Base-by-base conservation (phyloP, 2,888 invertebrate genomes). In the Sminthurinus aureus region DNA sequence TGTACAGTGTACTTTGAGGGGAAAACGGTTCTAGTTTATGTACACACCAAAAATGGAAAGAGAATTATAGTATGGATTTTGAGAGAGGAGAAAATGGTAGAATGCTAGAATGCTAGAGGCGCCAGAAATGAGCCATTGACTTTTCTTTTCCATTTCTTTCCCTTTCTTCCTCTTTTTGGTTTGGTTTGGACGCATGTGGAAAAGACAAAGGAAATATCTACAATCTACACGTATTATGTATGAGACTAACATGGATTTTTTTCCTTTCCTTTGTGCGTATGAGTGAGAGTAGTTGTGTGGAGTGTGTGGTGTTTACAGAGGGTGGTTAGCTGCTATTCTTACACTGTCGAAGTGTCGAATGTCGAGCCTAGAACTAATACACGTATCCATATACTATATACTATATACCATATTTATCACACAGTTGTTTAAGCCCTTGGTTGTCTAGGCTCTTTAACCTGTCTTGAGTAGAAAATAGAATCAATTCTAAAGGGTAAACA, bases 61-160 rank as follows among this genome's bases (percentile, higher is more conserved):
- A 58, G 58, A 58, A 58, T 15, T 38, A 38, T 64, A 64, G n/a
- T 2, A 64, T 15, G n/a, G 20, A 69, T 11, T 11, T n/a, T 3
- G 4, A n/a, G 69, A 69, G 69, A 69, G 20, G 22, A n/a, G 12
- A 24, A 22, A 71, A 22, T 18, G 15, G 66, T 66, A 11, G 52
- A 52, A 22, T 6, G 24, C 9, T 6, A 13, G 12, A 24, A 1
- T 26, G 71, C 71, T 26, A 6, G 24, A 12, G 71, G 71, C 71
- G 24, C 26, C 71, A 71, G 71, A 71, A 71, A 71, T 71, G 71
- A 71, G 71, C 24, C 71, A 71, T 71, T 9, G 22, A 71, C 69
- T 22, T 22, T 69, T 20, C 22, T 3, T 69, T 22, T 64, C 3
- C n/a, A 18, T 8, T 64, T n/a, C 67, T 20, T 20, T 8, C 38